A percentile compares a stretch with the other conserved stretches of the same genome.
phyloP scores from a whole-genome alignment of 2,797 vertebrate genomes.

The Anguilla pacifica region DNA sequence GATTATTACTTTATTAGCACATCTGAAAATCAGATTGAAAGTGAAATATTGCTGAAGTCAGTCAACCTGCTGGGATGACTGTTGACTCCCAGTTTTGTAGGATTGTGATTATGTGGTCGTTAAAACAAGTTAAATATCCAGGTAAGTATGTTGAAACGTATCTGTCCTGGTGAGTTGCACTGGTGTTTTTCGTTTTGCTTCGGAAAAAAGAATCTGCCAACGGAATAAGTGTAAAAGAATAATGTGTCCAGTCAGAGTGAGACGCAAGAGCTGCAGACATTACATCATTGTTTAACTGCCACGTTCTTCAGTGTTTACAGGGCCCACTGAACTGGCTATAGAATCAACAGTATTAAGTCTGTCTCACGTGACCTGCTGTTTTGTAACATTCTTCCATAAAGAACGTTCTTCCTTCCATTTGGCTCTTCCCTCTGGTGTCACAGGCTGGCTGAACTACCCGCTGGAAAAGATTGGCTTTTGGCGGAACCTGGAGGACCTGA shows the following conservation, averaged over 20 bases:
- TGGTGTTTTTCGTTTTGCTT: not conserved
- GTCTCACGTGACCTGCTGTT: not conserved
- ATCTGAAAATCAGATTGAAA: not conserved
- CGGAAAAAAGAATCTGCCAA: not conserved
- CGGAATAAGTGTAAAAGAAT: not conserved
- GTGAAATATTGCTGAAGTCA: not conserved
- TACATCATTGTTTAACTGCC: not conserved
- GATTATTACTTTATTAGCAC: not conserved
- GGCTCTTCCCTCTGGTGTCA: constrained; percentile 19
- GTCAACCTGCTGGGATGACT: not conserved
- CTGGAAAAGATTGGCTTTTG: constrained; percentile 93
- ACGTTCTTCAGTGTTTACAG: not conserved
- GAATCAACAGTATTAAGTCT: not conserved
- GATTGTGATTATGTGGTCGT: not conserved
- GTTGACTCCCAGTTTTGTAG: too few relatives aligned
- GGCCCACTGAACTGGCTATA: not conserved
- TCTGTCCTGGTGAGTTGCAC: not conserved
- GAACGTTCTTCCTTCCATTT: not conserved
- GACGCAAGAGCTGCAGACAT: not conserved
- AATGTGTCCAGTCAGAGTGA: not conserved
- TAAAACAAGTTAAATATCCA: not conserved
- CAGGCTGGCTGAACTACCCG: constrained; percentile 98
- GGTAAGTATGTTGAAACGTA: not conserved
- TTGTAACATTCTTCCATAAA: not conserved
- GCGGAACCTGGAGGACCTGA: constrained; percentile 88